A percentile compares a stretch with the other conserved stretches of the same genome.
These are phyloP conservation scores for Erannis defoliaria DNA, from an alignment of 2,888 invertebrate species.

Conservation along the genomic window DNA sequence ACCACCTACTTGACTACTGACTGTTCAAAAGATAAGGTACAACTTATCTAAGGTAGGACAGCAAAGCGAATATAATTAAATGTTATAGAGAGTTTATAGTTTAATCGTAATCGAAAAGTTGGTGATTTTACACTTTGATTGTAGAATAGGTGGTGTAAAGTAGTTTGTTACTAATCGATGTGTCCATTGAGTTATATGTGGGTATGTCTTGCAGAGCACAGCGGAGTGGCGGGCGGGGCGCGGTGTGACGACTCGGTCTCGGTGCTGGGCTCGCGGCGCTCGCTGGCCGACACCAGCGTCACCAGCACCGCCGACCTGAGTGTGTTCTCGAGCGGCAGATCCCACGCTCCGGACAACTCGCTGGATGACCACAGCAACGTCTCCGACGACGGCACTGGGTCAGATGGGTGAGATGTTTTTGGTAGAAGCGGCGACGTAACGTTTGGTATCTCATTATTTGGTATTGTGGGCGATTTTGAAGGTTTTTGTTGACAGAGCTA, in stretches of 20 bases:
- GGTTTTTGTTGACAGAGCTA: too few relatives aligned
- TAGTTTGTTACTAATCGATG: not conserved
- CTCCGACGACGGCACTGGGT: slow-evolving; percentile 90
- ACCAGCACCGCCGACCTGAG: slow-evolving; percentile 94
- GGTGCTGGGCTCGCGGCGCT: slow-evolving; percentile 90
- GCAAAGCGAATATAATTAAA: too few relatives aligned
- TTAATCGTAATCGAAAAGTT: not conserved
- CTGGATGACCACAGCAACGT: slow-evolving; percentile 92
- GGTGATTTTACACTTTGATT: not conserved
- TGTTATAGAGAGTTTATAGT: too few relatives aligned
- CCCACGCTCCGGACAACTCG: slow-evolving; percentile 91
- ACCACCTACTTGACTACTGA: too few relatives aligned
- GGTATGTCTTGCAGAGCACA: slow-evolving; percentile 64
- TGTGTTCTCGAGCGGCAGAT: slow-evolving; percentile 91
- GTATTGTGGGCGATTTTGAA: too few relatives aligned
- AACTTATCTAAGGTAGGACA: too few relatives aligned
- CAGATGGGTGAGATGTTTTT: slow-evolving; percentile 87
- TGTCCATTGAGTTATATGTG: not conserved
- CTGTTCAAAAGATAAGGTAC: too few relatives aligned
- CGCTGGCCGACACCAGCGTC: slow-evolving; percentile 93
- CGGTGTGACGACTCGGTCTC: slow-evolving; percentile 89
- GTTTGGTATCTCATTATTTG: slow-evolving; percentile 31
- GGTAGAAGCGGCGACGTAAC: slow-evolving; percentile 60
- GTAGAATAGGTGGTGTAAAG: not conserved
- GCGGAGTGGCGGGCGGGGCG: slow-evolving; percentile 71